phyloP scores from a whole-genome alignment of 1,140 invertebrate genomes.

The Uloborus diversus region DNA sequence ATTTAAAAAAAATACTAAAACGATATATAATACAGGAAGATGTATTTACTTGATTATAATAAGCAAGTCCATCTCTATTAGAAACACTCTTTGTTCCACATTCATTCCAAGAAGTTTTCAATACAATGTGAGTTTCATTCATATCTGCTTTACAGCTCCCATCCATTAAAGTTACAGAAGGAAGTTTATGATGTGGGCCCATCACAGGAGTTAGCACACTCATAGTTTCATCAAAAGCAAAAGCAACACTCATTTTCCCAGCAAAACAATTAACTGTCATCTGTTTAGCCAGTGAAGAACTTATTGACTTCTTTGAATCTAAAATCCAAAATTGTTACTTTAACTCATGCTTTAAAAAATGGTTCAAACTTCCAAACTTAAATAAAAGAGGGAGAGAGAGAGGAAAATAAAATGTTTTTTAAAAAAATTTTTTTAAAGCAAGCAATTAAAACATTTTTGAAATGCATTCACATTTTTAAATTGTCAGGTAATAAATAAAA shows the following conservation, averaged over 20 bases:
- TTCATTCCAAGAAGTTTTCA: slow-evolving; percentile 22
- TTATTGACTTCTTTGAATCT: not conserved
- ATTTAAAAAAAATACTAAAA: too few species aligned
- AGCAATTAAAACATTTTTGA: too few species aligned
- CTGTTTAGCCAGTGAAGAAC: not conserved
- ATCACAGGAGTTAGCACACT: slow-evolving; percentile 1
- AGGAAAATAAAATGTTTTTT: too few species aligned
- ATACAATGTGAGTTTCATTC: slow-evolving; percentile 38
- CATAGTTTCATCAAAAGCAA: slow-evolving; percentile 35
- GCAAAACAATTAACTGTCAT: slow-evolving; percentile 22
- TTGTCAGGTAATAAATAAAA: too few species aligned
- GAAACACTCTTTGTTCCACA: slow-evolving; percentile 24
- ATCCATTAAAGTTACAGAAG: slow-evolving; percentile 14
- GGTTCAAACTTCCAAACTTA: too few species aligned
- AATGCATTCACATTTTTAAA: too few species aligned
- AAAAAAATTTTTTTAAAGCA: too few species aligned
- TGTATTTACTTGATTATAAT: slow-evolving; percentile 46
- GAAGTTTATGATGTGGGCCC: not conserved
- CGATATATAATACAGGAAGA: too few species aligned
- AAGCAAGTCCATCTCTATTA: slow-evolving; percentile 18
- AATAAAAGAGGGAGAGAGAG: too few species aligned
- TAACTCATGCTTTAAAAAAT: too few species aligned
- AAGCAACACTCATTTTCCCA: slow-evolving; percentile 25
- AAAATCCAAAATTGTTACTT: too few species aligned
- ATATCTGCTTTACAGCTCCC: slow-evolving; percentile 3